phyloP scores from a whole-genome alignment of 1,140 invertebrate genomes.

The Lordiphosa clarofinis region DNA sequence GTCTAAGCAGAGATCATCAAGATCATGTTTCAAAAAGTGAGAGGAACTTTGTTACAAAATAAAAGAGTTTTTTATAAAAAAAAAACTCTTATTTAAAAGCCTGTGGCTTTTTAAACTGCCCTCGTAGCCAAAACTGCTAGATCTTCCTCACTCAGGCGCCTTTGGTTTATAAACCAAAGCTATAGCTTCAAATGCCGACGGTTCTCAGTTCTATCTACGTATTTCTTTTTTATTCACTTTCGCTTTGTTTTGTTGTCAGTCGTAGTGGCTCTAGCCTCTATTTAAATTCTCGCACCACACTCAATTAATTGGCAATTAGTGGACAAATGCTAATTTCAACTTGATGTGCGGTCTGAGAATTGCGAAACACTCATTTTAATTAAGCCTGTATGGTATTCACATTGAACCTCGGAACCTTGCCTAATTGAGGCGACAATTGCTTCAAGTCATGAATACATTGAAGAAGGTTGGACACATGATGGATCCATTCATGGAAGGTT shows the following conservation, averaged over 20 bases:
- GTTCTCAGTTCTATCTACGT: slow-evolving; percentile 3
- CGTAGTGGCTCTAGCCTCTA: slow-evolving; percentile 8
- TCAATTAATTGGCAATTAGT: slow-evolving; percentile 59
- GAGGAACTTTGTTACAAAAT: too few species aligned
- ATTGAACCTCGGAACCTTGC: slow-evolving; percentile 15
- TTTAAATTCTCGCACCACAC: slow-evolving; percentile 36
- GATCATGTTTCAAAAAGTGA: too few species aligned
- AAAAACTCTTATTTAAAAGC: too few species aligned
- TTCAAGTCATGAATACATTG: slow-evolving; percentile 32
- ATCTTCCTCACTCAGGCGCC: too few species aligned
- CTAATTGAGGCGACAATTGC: slow-evolving; percentile 47
- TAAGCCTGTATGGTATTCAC: slow-evolving; percentile 8
- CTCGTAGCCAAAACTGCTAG: too few species aligned
- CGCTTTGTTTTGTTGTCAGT: neutral
- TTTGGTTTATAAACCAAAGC: too few species aligned
- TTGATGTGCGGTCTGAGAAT: slow-evolving; percentile 26
- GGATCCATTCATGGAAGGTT: neutral
- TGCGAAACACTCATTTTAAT: slow-evolving; percentile 24
- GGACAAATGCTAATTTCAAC: slow-evolving; percentile 47
- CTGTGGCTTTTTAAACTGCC: too few species aligned
- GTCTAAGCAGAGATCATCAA: too few species aligned
- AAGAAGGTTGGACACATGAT: slow-evolving; percentile 3
- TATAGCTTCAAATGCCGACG: slow-evolving; percentile 30
- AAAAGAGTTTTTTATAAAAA: too few species aligned
- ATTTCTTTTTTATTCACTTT: neutral